phyloP scores from a whole-genome alignment of 92 coral and sea anemone genomes.

The Scolanthus callimorphus region DNA sequence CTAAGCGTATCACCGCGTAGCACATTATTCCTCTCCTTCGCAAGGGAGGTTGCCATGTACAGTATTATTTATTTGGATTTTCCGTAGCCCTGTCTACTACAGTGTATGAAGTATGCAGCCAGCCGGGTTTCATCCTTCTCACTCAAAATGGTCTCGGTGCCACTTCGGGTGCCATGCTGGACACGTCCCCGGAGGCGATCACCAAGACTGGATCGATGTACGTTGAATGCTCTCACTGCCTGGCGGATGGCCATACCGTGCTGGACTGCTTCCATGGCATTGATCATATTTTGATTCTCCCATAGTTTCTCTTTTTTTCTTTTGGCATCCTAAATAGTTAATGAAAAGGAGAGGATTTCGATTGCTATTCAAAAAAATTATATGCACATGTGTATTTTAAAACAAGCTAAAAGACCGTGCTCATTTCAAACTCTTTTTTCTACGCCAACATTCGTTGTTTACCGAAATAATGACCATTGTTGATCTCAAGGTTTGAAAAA shows the following conservation, averaged over 20 bases:
- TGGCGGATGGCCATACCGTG: constrained; percentile 1
- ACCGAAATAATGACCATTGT: too few species aligned
- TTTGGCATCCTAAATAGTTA: too few species aligned
- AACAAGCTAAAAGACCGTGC: too few species aligned
- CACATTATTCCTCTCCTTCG: constrained; percentile 1
- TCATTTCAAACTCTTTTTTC: too few species aligned
- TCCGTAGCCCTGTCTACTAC: constrained; percentile 18
- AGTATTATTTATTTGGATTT: constrained; percentile 15
- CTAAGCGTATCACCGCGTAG: background rate
- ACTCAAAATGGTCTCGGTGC: constrained; percentile 2
- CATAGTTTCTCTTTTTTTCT: constrained; percentile 11
- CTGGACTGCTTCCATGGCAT: constrained; percentile 1
- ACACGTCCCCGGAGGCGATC: constrained; percentile 16
- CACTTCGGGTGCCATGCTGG: constrained; percentile 2
- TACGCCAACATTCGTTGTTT: too few species aligned
- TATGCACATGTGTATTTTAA: too few species aligned
- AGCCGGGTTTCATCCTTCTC: constrained; percentile 2
- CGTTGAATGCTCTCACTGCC: constrained; percentile 1
- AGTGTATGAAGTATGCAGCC: background rate
- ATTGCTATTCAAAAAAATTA: too few species aligned
- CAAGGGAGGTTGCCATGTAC: constrained; percentile 22
- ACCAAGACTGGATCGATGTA: constrained; percentile 2
- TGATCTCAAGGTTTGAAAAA: too few species aligned
- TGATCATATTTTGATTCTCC: constrained; percentile 17
- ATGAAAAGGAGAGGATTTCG: too few species aligned